Conservation (phyloP, 2,113 vertebrate species). For the Polypterus senegalus region DNA sequence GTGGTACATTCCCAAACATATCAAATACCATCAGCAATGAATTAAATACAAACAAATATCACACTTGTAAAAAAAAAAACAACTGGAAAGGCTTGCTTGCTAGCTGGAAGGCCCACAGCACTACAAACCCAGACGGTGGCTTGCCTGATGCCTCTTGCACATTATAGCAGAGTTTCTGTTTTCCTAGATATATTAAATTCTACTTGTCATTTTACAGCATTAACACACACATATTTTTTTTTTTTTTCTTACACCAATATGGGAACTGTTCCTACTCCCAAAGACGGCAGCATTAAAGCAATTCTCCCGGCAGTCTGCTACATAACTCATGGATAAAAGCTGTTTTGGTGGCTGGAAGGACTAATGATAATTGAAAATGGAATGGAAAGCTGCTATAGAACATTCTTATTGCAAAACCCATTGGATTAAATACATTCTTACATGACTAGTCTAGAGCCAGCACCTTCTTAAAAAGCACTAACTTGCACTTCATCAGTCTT, state of each 20-base stretch:
- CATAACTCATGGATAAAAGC: not conserved
- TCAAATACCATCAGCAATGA: no score
- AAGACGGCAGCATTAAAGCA: no score
- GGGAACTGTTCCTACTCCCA: not conserved
- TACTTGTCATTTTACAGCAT: constrained; percentile 51
- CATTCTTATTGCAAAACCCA: not conserved
- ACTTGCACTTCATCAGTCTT: no score
- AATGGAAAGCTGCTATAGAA: not conserved
- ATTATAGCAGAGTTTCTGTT: no score
- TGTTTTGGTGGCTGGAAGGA: not conserved
- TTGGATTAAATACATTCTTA: not conserved
- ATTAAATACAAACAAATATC: no score
- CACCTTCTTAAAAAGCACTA: no score
- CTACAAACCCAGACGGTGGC: no score
- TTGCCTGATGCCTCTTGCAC: no score
- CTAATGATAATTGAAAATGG: not conserved
- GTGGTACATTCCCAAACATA: no score
- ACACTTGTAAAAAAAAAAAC: no score
- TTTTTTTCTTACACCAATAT: not conserved
- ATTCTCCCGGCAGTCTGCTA: not conserved
- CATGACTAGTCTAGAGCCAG: not conserved
- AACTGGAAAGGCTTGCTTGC: no score
- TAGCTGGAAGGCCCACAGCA: no score
- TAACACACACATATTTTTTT: constrained; percentile 25
- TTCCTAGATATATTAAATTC: constrained; percentile 43